Evolutionary conservation across 2,797 vertebrate genomes (phyloP).

Genomic region (Muraenolepis orangiensis): DNA sequence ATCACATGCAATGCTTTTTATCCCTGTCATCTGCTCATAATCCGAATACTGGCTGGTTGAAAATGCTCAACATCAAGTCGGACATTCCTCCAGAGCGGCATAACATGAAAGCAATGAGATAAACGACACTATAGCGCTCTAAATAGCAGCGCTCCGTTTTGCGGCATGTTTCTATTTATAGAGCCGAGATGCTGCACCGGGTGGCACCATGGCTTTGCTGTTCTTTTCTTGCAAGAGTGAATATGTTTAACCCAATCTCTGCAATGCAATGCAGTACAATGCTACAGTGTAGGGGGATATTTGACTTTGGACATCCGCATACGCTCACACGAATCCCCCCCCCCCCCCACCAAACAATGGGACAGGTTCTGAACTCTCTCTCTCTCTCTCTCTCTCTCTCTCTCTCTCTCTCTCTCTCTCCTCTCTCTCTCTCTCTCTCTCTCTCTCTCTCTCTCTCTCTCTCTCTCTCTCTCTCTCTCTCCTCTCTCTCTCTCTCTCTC

Average conservation of each 20-base stretch:
- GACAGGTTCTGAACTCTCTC: background rate
- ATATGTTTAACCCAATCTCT: conserved; percentile 58
- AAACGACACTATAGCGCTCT: conserved; percentile 55
- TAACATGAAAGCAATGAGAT: conserved; percentile 44
- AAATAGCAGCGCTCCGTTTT: conserved; percentile 77
- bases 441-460: no score
- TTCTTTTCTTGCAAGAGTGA: conserved; percentile 58
- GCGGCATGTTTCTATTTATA: conserved; percentile 80
- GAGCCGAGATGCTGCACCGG: conserved; percentile 69
- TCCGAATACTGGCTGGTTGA: background rate
- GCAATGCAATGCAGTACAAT: conserved; percentile 53
- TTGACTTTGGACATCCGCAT: background rate
- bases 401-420: no score
- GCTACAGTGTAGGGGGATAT: background rate
- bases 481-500: background rate
- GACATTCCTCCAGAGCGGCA: background rate
- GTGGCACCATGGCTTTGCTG: conserved; percentile 63
- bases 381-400: no score
- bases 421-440: background rate
- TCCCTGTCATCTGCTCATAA: background rate
- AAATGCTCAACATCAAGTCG: conserved; percentile 17
- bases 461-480: background rate
- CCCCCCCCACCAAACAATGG: background rate
- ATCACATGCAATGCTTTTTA: background rate
- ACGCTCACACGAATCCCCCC: background rate